Base-by-base conservation (phyloP, 2,113 vertebrate genomes). In the Tylochromis polylepis region DNA sequence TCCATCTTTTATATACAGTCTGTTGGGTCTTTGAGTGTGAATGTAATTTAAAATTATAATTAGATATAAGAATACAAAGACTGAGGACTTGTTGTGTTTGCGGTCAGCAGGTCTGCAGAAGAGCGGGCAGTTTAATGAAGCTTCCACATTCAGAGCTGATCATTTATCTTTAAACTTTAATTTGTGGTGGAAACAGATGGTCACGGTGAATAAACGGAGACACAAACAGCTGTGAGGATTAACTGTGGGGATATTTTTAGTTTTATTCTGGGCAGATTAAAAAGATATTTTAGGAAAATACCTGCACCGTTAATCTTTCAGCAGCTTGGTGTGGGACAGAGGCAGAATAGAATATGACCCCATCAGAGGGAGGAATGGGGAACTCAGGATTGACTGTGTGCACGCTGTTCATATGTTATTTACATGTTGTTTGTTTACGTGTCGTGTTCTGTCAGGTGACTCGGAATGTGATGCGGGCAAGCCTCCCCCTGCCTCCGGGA, bases 391-490 rank as follows among this genome's bases (percentile, higher is more conserved):
- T 46, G 41, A 27, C 22, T 29, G 24, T 70, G 49, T 43, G 56
- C 57, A 20, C 10, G 22, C 43, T 78, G 85, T 81, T 55, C 58
- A 12, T 53, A 18, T 70, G 65, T 70, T 70, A 43, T 70, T 70
- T 41, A 56, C 56, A 4, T 81, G 31, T 65, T 78, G 85, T 81
- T 46, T 77, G 31, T 81, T 70, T 85, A 53, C 24, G 11, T 83
- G 70, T 85, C 2, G 11, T 83, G 59, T 79, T 53, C n/a, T 53
- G 36, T 53, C 82, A 99, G 98, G 97, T 99, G 20, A 98, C 97
- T 1, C 97, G 97, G 57, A 98, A 92, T 11, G 95, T 96, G 91
- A 98, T 99, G 98, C 97, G 97, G 6, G 97, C 98, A 1, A 96
- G 96, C 70, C 94, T 99, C 81, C 96, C 95, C 11, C 92, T 99